Evolutionary conservation across 2,113 vertebrate species (phyloP).

Genomic region (Psilopogon haemacephalus): DNA sequence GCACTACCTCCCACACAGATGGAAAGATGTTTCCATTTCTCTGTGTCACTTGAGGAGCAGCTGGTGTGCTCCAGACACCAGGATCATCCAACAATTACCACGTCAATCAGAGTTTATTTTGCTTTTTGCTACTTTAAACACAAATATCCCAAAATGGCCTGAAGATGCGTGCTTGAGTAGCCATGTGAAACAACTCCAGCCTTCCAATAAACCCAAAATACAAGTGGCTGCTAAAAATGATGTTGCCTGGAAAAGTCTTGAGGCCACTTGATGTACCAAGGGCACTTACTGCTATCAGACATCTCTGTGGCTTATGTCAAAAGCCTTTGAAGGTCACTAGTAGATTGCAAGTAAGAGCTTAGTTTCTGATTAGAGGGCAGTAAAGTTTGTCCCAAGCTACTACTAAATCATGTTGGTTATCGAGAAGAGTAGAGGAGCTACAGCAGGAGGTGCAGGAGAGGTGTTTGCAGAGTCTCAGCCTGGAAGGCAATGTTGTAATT

Average conservation of each 20-base stretch:
- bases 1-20: neutral
- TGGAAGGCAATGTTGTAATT: neutral
- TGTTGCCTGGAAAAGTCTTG: neutral
- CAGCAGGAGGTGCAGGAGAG: neutral
- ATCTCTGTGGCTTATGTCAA: neutral
- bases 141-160: neutral
- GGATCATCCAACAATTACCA: neutral
- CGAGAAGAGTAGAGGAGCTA: neutral
- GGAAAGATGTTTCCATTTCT: neutral
- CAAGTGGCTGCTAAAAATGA: conserved; percentile 8
- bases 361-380: neutral
- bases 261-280: neutral
- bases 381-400: neutral
- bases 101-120: conserved; percentile 44
- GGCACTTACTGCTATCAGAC: neutral
- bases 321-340: neutral
- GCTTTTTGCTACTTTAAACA: neutral
- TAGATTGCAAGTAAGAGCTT: neutral
- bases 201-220: neutral
- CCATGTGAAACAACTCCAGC: neutral
- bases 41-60: neutral
- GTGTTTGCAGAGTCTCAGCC: neutral
- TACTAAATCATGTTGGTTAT: neutral
- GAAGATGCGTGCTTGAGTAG: neutral
- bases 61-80: neutral